A percentile compares a stretch with the other conserved stretches of the same genome.
Evolutionary conservation across 2,888 invertebrate species (phyloP).

Genomic region (Aphidius colemani): DNA sequence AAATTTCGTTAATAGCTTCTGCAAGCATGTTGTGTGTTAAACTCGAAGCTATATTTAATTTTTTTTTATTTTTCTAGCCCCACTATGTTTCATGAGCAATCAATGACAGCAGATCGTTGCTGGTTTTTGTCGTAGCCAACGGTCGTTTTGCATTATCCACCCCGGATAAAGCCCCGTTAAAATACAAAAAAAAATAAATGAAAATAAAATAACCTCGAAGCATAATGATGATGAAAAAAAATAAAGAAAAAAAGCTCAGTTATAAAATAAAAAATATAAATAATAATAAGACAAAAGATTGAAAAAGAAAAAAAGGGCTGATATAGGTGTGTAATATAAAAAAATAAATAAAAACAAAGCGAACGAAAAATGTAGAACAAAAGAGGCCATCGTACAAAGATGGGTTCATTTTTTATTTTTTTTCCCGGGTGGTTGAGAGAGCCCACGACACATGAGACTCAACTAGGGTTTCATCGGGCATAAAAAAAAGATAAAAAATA

Average conservation of each 20-base stretch:
- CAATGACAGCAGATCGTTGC: background rate
- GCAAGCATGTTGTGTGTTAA: no score
- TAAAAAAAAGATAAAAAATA: background rate
- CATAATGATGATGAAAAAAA: slow-evolving; percentile 14
- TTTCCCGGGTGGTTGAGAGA: background rate
- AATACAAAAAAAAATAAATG: background rate
- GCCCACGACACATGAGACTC: slow-evolving; percentile 12
- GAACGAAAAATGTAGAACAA: background rate
- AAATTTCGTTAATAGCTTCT: no score
- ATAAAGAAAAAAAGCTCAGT: slow-evolving; percentile 6
- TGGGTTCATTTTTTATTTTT: background rate
- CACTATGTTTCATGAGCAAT: no score
- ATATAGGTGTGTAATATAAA: background rate
- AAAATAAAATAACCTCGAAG: slow-evolving; percentile 15
- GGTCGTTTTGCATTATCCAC: slow-evolving; percentile 24
- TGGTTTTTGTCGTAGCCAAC: slow-evolving; percentile 20
- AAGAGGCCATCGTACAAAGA: background rate
- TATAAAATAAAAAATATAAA: background rate
- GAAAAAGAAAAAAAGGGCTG: background rate
- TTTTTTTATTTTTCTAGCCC: no score
- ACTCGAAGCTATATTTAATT: no score
- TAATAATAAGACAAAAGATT: background rate
- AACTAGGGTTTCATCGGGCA: background rate
- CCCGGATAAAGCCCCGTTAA: no score
- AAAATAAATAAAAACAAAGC: background rate